These are phyloP conservation scores for Chaetodon auriga DNA, from an alignment of 2,113 vertebrate species.

Conservation along the genomic window DNA sequence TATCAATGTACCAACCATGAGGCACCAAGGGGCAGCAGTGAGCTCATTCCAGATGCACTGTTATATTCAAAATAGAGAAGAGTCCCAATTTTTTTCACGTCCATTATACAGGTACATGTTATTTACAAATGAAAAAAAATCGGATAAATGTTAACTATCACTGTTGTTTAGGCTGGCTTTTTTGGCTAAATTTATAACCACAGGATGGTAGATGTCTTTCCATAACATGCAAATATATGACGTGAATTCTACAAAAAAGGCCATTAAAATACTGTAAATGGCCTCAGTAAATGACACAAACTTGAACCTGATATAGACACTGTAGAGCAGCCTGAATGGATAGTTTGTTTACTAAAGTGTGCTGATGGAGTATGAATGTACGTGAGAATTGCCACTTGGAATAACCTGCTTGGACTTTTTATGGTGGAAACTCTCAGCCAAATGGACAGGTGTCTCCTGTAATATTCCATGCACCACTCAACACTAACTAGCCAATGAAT, in stretches of 20 bases:
- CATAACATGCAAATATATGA: neutral
- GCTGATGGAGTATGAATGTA: neutral
- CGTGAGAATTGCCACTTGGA: neutral
- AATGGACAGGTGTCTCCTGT: slow-evolving; percentile 50
- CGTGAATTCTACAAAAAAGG: too few species aligned
- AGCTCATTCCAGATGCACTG: too few species aligned
- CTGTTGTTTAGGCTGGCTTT: neutral
- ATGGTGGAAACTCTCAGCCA: slow-evolving; percentile 7
- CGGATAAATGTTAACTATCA: neutral
- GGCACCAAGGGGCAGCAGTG: too few species aligned
- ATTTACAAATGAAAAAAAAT: too few species aligned
- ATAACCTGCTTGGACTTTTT: neutral
- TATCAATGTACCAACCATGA: too few species aligned
- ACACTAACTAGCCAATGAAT: slow-evolving; percentile 43
- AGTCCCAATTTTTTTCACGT: too few species aligned
- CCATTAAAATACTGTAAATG: neutral
- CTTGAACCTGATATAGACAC: neutral
- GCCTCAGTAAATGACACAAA: neutral
- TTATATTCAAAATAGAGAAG: too few species aligned
- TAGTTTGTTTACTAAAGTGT: neutral
- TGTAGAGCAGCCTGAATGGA: neutral
- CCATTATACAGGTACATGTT: too few species aligned
- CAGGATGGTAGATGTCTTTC: neutral
- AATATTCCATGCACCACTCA: slow-evolving; percentile 41
- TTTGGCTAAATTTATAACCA: neutral